Conservation (phyloP, 2,113 vertebrate species). For the Neolamprologus modestus region DNA sequence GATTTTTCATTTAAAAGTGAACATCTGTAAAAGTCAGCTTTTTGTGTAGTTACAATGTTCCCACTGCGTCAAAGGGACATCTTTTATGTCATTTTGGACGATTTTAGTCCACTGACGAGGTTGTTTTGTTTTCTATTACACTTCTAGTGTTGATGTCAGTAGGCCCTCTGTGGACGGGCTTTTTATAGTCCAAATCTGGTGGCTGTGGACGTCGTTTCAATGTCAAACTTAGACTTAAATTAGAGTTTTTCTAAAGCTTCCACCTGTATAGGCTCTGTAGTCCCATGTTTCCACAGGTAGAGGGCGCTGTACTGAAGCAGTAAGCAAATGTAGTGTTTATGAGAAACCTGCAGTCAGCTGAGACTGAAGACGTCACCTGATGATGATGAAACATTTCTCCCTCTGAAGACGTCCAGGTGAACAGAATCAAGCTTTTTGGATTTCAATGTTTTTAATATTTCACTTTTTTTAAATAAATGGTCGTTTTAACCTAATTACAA, state of each 20-base stretch:
- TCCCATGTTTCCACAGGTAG: not conserved
- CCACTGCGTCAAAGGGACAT: not conserved
- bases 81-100: fast-evolving
- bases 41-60: not conserved
- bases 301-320: fast-evolving
- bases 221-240: not conserved
- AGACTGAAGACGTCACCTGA: not conserved
- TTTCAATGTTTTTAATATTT: not conserved
- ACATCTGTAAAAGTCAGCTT: not conserved
- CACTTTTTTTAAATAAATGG: fast-evolving
- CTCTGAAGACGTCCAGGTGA: not conserved
- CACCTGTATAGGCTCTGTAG: not conserved
- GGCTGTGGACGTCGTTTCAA: not conserved
- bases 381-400: not conserved
- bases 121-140: not conserved
- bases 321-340: not conserved
- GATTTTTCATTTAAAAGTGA: not conserved
- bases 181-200: not conserved
- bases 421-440: not conserved
- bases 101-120: not conserved
- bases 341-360: not conserved
- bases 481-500: not conserved
- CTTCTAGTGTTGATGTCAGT: not conserved
- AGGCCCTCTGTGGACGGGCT: not conserved
- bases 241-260: not conserved